Evolutionary conservation across 2,888 invertebrate genomes (phyloP), one percentile per base, ranked within the genome.

Genomic region (Mimas tiliae): DNA sequence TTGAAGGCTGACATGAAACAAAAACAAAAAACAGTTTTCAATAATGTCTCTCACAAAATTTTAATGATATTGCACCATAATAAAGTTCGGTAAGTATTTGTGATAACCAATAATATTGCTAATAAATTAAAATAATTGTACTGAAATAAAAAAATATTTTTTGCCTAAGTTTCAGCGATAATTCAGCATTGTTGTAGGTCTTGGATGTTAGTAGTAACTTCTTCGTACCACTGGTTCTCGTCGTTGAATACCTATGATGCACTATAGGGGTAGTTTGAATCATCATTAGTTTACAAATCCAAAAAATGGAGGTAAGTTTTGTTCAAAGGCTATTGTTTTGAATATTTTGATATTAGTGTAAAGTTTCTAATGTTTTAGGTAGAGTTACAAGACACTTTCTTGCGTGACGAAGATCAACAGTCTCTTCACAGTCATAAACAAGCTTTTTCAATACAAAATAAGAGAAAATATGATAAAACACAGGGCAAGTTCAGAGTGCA

Each of bases 21-120:
- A 90, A 91, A 91, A 90, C 88, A 91, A 91, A 91, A 91, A 90
- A 90, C 89, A 88, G 85, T 87, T 88, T 87, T 79, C 82, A 82
- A 87, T 83, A 84, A 89, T 89, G 86, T 86, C 81, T 86, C 80
- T 84, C 79, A 83, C 86, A 87, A 91, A 91, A 88, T 91, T 89
- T 91, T 88, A 85, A 89, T 89, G 86, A 88, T 86, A 83, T 86
- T 86, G 82, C 75, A 81, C 80, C 79, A 81, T 76, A 82, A 79
- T 76, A 82, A 81, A 82, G 80, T 84, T 85, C 82, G 84, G 87
- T 90, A 80, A 77, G 77, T 71, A 67, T 66, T 63, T 53, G 16
- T 27, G 27, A 65, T 27, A 63, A 33, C 63, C 67, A 27, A 67
- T 67, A 64, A 33, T 38, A 19, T 12, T 58, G 1, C 16, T 63